These are phyloP conservation scores for Hypselothyrea guttata DNA, from an alignment of 2,888 invertebrate species.

Conservation along the genomic window DNA sequence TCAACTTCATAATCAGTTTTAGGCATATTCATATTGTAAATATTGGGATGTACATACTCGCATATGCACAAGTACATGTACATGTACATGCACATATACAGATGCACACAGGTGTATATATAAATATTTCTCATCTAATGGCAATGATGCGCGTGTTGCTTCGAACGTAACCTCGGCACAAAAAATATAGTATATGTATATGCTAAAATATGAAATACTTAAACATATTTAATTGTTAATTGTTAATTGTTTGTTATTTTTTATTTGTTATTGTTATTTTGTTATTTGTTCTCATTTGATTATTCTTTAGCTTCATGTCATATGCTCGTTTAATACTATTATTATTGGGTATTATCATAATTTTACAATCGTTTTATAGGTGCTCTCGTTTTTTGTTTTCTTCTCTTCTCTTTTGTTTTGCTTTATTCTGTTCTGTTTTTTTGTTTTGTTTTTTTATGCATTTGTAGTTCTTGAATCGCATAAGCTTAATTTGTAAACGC, in stretches of 20 bases:
- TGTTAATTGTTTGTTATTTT: constrained; percentile 33
- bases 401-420: constrained; percentile 25
- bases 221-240: constrained; percentile 45
- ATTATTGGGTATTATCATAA: constrained; percentile 52
- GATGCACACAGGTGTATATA: constrained; percentile 20
- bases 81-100: constrained; percentile 25
- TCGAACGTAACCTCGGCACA: constrained; percentile 72
- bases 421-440: too few species aligned
- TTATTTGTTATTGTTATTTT: constrained; percentile 25
- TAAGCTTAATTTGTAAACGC: constrained; percentile 60
- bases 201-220: constrained; percentile 56
- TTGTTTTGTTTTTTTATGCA: constrained; percentile 30
- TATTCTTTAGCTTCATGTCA: constrained; percentile 34
- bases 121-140: constrained; percentile 68
- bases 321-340: constrained; percentile 44
- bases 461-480: constrained; percentile 48
- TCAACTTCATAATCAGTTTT: constrained; percentile 44
- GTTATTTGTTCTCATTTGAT: constrained; percentile 23
- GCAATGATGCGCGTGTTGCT: constrained; percentile 78
- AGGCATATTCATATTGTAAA: constrained; percentile 41
- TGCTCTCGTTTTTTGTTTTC: constrained; percentile 31
- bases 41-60: constrained; percentile 21
- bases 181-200: constrained; percentile 57
- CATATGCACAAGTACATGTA: constrained; percentile 25
- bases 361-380: constrained; percentile 65